Base-by-base conservation (phyloP, 2,888 invertebrate species). In the Sipha maydis region DNA sequence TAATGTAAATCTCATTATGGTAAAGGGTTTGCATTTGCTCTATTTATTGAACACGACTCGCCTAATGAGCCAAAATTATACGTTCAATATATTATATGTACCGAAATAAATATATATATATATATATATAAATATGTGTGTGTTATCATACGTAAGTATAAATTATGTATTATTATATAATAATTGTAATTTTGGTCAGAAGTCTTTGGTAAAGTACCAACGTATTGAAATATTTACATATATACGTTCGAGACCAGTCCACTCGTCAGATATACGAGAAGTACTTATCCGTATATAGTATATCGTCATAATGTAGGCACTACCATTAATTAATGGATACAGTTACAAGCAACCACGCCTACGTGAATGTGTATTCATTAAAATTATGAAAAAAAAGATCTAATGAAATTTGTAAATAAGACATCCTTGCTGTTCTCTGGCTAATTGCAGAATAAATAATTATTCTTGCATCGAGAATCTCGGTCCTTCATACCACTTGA, bases 391-490 rank as follows among this genome's bases (percentile, higher is more conserved):
- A 75, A 48, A 67, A 67, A 67, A 77, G 3, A 28, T 75, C 56
- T 61, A 75, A 88, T 67, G 86, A 80, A 80, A 88, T 88, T 80
- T 75, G 80, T 80, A 61, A 88, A 88, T 80, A 75, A 88, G 86
- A 88, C 80, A 80, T 73, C 28, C 56, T 48, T 19, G 48, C 25
- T 17, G 73, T 41, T 31, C 48, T 41, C 31, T 11, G 61, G 56
- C 75, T 88, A 88, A 88, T 88, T 86, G 73, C 73, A 8, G 73
- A 61, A 75, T 61, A 61, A 73, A 61, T 80, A 88, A 88, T 88
- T 88, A 85, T 41, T 28, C 80, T 80, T 34, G 75, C 61, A 5
- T 73, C 80, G 61, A 34, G 31, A 19, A 73, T 56, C 79, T 61
- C 38, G 28, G 19, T 56, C 80, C 61, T 80, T 28, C 86, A 31